phyloP scores from a whole-genome alignment of 2,797 vertebrate species.

The Sylvilagus floridanus region DNA sequence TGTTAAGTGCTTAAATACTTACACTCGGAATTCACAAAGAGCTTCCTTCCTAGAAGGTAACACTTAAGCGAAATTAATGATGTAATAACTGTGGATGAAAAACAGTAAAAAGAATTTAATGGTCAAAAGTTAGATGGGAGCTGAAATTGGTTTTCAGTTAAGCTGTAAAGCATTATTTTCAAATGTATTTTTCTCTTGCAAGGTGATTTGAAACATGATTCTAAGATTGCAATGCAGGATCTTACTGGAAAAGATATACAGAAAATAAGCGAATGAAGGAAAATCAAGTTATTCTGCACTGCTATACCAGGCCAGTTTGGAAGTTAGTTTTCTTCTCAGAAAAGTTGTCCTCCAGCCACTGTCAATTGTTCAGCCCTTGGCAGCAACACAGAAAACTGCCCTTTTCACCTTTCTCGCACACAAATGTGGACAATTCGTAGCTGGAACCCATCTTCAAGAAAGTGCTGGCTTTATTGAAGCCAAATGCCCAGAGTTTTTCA shows the following conservation, averaged over 20 bases:
- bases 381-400: constrained; percentile 58
- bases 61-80: constrained; percentile 16
- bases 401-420: constrained; percentile 64
- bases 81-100: constrained; percentile 19
- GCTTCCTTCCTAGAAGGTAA: constrained; percentile 21
- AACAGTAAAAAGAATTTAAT: constrained; percentile 49
- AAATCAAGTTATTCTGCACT: not conserved
- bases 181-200: constrained; percentile 19
- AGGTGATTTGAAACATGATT: constrained; percentile 32
- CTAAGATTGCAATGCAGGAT: not conserved
- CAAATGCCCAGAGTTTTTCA: constrained; percentile 32
- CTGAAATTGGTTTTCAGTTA: constrained; percentile 42
- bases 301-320: not conserved
- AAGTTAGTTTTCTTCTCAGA: constrained; percentile 47
- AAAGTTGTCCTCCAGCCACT: constrained; percentile 43
- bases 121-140: not conserved
- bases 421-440: constrained; percentile 44
- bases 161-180: constrained; percentile 24
- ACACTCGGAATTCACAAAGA: constrained; percentile 38
- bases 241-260: constrained; percentile 35
- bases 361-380: constrained; percentile 46
- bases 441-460: constrained; percentile 58
- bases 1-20: constrained; percentile 29
- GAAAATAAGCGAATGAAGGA: constrained; percentile 53
- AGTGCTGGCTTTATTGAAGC: constrained; percentile 64